Evolutionary conservation across 2,797 vertebrate genomes (phyloP).

Genomic region (Myoxocephalus aenaeus): DNA sequence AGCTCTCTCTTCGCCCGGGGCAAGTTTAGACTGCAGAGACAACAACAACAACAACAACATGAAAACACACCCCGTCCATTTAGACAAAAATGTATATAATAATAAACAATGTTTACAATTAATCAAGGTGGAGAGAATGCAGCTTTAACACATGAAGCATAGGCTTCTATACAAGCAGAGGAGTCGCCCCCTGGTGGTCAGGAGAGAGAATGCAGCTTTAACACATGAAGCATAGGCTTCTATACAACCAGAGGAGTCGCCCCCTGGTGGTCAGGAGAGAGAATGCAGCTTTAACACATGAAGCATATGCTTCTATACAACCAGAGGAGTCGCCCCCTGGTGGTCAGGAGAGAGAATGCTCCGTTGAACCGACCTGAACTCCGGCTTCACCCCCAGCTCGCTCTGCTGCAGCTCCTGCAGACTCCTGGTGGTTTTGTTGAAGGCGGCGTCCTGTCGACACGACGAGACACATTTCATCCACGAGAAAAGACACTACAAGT

Average conservation of each 20-base stretch:
- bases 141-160: too few species aligned
- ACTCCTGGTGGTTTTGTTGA: conserved; percentile 96
- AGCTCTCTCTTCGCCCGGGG: conserved; percentile 93
- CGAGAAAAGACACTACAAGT: background rate
- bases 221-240: background rate
- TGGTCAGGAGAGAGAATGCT: background rate
- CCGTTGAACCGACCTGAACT: conserved; percentile 89
- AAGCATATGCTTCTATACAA: background rate
- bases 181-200: background rate
- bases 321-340: background rate
- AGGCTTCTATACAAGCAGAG: background rate
- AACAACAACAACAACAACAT: background rate
- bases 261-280: background rate
- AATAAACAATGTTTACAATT: too few species aligned
- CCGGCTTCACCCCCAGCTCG: conserved; percentile 93
- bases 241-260: background rate
- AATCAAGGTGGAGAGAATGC: background rate
- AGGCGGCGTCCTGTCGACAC: conserved; percentile 89
- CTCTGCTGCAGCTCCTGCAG: conserved; percentile 97
- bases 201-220: too few species aligned
- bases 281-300: too few species aligned
- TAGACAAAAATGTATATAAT: too few species aligned
- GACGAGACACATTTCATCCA: background rate
- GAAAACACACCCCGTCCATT: background rate
- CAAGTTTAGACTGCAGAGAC: conserved; percentile 90